A percentile compares a stretch with the other conserved stretches of the same genome.
Evolutionary conservation across 2,888 invertebrate species (phyloP).

Genomic region (Synergus japonicus): DNA sequence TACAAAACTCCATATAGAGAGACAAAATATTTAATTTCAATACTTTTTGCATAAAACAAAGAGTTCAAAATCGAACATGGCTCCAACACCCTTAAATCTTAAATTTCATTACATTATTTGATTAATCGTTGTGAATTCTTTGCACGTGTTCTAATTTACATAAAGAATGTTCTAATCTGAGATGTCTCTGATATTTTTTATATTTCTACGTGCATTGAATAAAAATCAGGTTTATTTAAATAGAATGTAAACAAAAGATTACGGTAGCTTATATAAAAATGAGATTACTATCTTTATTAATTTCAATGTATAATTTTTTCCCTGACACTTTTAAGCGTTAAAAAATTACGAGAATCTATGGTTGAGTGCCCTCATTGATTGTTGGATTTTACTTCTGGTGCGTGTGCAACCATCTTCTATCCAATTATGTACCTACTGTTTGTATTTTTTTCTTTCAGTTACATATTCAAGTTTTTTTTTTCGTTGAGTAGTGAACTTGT

Average conservation of each 20-base stretch:
- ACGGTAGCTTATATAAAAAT: neutral
- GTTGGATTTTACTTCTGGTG: neutral
- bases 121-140: neutral
- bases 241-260: neutral
- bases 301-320: conserved; percentile 2
- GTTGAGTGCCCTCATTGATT: conserved; percentile 17
- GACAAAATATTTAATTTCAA: too few relatives aligned
- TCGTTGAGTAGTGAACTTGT: neutral
- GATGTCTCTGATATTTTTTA: too few relatives aligned
- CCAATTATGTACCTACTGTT: neutral
- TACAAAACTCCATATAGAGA: too few relatives aligned
- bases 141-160: neutral
- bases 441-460: too few relatives aligned
- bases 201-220: too few relatives aligned
- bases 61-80: too few relatives aligned
- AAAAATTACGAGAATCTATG: conserved; percentile 28
- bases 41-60: too few relatives aligned
- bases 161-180: neutral
- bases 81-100: neutral
- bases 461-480: neutral
- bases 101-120: neutral
- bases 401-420: neutral
- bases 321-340: conserved; percentile 12
- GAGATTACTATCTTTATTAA: neutral
- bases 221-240: too few relatives aligned